Base-by-base conservation (phyloP, 2,797 vertebrate genomes). In the Pangasius sanitwongsei region DNA sequence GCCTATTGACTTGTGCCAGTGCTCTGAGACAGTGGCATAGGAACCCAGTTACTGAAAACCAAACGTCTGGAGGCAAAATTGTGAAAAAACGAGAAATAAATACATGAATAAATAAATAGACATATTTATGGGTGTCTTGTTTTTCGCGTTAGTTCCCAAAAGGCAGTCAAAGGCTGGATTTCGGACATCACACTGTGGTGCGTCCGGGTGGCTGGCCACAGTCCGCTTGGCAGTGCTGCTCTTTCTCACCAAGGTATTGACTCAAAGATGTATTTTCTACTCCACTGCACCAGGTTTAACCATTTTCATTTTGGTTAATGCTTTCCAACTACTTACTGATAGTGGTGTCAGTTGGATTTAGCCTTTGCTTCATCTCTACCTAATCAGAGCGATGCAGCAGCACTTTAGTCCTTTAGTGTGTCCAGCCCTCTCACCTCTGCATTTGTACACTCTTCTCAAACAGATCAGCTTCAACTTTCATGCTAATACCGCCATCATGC, bases 201-300 rank as follows among this genome's bases (percentile, higher is more conserved):
- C 90, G 77, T 88, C 86, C 82, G 72, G 90, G 90, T 91, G 84
- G 87, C 81, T 89, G 83, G 89, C 86, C 89, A 86, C 92, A 88
- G 87, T 91, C 80, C 70, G 82, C 67, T 84, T 92, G 93, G 93
- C 92, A 83, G 89, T 20, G 57, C 78, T 67, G 89, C 91, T 91
- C 89, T 34, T 89, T 74, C 92, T 92, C 91, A 85, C 88, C 90
- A 89, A 94, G 81, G 92, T 92, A 95, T 95, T 92, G 85, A 92
- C 59, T 86, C 77, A 86, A 87, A 89, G 81, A 87, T 88, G 41
- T 87, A 85, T 90, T 90, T 85, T 90, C 83, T 74, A 91, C 74
- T 86, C 70, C 88, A 87, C 55, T 69, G 61, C 55, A 84, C 20
- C 11, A 67, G n/a, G 44, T 78, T 87, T 87, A 67, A 13, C 41